Percentiles rank a stretch among this genome's conserved stretches.
Evolutionary conservation across 2,113 vertebrate genomes (phyloP).

Genomic region (Gnathonemus echidnorhynchus): DNA sequence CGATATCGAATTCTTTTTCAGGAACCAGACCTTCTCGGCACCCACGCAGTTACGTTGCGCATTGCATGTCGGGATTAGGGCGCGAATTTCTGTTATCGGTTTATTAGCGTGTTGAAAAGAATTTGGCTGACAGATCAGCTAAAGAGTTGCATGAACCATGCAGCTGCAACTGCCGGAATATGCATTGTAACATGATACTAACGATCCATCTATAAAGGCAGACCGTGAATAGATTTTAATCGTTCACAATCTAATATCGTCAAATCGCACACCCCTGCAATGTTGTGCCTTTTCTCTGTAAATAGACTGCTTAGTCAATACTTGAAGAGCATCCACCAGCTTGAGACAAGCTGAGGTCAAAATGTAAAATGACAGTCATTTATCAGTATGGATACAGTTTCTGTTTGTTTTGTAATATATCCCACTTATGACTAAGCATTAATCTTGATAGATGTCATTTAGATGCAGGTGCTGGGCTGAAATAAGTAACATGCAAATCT

Average conservation of each 20-base stretch:
- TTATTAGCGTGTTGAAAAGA: background rate
- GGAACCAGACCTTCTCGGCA: background rate
- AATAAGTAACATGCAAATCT: background rate
- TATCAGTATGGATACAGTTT: background rate
- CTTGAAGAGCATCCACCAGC: background rate
- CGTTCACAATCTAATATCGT: background rate
- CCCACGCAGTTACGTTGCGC: background rate
- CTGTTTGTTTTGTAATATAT: background rate
- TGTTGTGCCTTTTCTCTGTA: background rate
- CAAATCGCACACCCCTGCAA: background rate
- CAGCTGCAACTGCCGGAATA: background rate
- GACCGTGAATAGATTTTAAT: background rate
- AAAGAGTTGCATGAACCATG: background rate
- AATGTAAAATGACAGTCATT: background rate
- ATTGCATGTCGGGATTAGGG: background rate
- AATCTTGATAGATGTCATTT: background rate
- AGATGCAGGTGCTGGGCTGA: background rate
- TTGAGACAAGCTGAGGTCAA: background rate
- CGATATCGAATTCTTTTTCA: too few species aligned
- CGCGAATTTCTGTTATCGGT: too few species aligned
- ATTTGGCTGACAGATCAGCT: background rate
- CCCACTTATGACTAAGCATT: background rate
- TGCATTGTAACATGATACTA: background rate
- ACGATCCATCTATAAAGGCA: background rate
- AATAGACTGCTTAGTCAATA: background rate